phyloP scores from a whole-genome alignment of 2,888 invertebrate species.

The Cataglyphis livida region DNA sequence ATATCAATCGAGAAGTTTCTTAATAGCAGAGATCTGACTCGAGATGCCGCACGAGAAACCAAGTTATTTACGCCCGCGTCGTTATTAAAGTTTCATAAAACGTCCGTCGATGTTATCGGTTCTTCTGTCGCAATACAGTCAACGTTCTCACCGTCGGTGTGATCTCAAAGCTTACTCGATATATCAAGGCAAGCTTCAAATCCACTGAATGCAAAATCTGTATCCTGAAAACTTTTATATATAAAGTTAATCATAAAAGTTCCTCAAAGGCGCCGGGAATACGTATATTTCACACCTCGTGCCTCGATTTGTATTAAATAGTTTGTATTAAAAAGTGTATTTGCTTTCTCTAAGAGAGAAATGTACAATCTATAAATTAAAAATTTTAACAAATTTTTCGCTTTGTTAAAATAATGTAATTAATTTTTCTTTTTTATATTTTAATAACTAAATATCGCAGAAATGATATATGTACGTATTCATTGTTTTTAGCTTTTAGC shows the following conservation, averaged over 20 bases:
- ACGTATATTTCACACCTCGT: neutral
- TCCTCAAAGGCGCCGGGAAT: neutral
- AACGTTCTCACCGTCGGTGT: slow-evolving; percentile 40
- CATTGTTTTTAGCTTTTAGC: neutral
- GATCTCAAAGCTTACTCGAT: slow-evolving; percentile 6
- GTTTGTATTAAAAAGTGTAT: neutral
- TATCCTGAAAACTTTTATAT: slow-evolving; percentile 30
- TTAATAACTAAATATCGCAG: neutral
- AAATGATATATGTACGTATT: neutral
- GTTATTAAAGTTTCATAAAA: slow-evolving; percentile 61
- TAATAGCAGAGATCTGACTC: slow-evolving; percentile 35
- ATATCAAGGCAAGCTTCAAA: slow-evolving; percentile 13
- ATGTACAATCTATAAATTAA: neutral
- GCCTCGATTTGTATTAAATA: neutral
- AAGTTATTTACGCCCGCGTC: slow-evolving; percentile 40
- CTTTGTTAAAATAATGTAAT: neutral
- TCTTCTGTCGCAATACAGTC: slow-evolving; percentile 20
- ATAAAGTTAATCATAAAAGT: slow-evolving; percentile 8
- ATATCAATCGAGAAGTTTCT: slow-evolving; percentile 49
- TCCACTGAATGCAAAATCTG: slow-evolving; percentile 20
- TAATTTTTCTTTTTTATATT: neutral
- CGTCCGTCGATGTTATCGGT: slow-evolving; percentile 49
- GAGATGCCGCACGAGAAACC: slow-evolving; percentile 32
- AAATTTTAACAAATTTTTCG: neutral
- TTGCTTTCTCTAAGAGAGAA: neutral